A percentile compares a stretch with the other conserved stretches of the same genome.
Evolutionary conservation across 2,797 vertebrate genomes (phyloP).

Genomic region (Pseudochirops cupreus): DNA sequence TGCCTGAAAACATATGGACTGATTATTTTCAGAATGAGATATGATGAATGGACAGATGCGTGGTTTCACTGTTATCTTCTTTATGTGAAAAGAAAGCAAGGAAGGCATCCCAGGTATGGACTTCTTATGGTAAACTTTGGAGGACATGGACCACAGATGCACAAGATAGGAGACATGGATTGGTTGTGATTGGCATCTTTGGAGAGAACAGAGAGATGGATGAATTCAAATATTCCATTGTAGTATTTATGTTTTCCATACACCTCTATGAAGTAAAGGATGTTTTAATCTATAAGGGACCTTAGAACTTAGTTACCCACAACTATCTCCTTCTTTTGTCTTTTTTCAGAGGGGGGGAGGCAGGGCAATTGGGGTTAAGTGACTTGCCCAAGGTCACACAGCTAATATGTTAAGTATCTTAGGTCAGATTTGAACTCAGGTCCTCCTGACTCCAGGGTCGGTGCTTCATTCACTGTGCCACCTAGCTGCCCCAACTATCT

Average conservation of each 20-base stretch:
- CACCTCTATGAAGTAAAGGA: slow-evolving; percentile 3
- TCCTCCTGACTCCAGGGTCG: too few relatives aligned
- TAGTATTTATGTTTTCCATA: neutral
- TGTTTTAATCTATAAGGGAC: neutral
- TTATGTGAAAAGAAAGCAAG: neutral
- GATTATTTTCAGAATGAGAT: neutral
- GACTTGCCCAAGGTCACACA: too few relatives aligned
- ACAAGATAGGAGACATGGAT: neutral
- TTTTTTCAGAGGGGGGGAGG: too few relatives aligned
- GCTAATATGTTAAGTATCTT: too few relatives aligned
- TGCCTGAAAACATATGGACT: neutral
- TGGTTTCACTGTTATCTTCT: neutral
- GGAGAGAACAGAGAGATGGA: neutral
- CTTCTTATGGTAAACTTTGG: neutral
- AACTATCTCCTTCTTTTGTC: neutral
- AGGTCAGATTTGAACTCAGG: too few relatives aligned
- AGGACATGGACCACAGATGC: neutral
- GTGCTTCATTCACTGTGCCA: too few relatives aligned
- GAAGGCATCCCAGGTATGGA: neutral
- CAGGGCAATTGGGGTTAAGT: too few relatives aligned
- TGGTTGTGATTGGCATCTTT: neutral
- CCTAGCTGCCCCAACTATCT: neutral
- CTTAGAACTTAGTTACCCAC: neutral
- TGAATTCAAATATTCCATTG: neutral
- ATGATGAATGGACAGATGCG: neutral